Evolutionary conservation across 2,113 vertebrate species (phyloP), one percentile per base, ranked within the genome.

Genomic region (Spermophilus dauricus): DNA sequence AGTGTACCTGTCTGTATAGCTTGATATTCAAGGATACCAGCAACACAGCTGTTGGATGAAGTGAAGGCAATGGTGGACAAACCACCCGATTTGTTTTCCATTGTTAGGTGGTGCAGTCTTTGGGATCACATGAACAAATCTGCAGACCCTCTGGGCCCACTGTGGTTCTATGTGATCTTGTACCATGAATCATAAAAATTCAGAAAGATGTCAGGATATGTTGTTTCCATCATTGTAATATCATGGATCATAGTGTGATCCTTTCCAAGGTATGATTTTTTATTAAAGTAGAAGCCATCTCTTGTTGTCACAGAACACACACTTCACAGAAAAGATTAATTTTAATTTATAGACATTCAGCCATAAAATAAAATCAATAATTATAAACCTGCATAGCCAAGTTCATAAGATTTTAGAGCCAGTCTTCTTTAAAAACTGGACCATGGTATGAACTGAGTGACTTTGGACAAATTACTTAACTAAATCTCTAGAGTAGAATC

Each of bases 391-490:
- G 39, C 83, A 3, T 85, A 90, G 73, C 30, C 28, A 92, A 82
- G 67, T 82, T n/a, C 9, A 11, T 92, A 80, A 86, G 26, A 91
- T 87, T 94, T 96, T 80, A 89, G 56, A 93, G 12, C 5, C 37
- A 93, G 82, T 45, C 32, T 83, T 42, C 87, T 92, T 80, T 94
- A 53, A 90, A 94, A 97, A 90, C 22, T 70, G 24, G 81, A 12
- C 22, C 37, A 0, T 42, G 53, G 96, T 11, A 17, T 2, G 84
- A 95, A 63, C 45, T 81, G 11, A 73, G 78, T 86, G 45, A 39
- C 22, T 3, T 70, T 83, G n/a, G 42, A 32, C 2, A 58, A 67
- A 24, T 78, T 58, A 34, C 37, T 95, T 77, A 89, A 22, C 32
- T 39, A 72, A 84, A 76, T 87, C 58, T 89, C 72, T 83, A 24